Conservation (phyloP, 2,888 invertebrate species). For the Amphipoea oculea region DNA sequence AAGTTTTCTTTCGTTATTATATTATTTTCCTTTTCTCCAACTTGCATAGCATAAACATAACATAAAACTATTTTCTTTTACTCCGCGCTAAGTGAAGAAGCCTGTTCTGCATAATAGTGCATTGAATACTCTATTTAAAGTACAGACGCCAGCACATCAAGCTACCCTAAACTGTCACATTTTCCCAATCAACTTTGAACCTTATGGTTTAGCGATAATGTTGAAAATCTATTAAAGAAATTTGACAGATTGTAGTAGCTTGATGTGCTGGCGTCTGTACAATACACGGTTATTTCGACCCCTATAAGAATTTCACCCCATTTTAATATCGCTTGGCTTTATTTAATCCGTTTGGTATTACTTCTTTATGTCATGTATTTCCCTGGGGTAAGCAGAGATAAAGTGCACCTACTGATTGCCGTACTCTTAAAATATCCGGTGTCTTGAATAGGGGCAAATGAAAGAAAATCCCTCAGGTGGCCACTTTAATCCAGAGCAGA, state of each 20-base stretch:
- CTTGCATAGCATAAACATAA: background rate
- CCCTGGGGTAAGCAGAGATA: slow-evolving; percentile 24
- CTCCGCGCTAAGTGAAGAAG: slow-evolving; percentile 37
- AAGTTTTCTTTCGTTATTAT: background rate
- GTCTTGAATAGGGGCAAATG: background rate
- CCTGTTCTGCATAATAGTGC: slow-evolving; percentile 51
- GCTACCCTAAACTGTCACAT: no score
- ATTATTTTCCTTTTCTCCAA: background rate
- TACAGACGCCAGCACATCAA: no score
- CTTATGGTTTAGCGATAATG: no score
- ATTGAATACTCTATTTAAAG: slow-evolving; percentile 47
- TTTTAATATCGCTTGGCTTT: slow-evolving; percentile 48
- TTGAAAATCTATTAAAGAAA: no score
- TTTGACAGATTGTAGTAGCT: no score
- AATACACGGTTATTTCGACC: slow-evolving; percentile 33
- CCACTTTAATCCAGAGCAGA: background rate
- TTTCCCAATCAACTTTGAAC: no score
- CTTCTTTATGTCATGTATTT: slow-evolving; percentile 21
- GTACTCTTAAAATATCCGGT: slow-evolving; percentile 29
- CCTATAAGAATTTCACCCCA: slow-evolving; percentile 25
- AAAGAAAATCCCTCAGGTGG: no score
- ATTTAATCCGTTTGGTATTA: slow-evolving; percentile 43
- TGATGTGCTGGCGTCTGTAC: no score
- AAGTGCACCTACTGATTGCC: slow-evolving; percentile 5
- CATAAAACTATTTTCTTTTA: slow-evolving; percentile 16